Evolutionary conservation across 2,113 vertebrate genomes (phyloP).

Genomic region (Pogonocichla stellata): DNA sequence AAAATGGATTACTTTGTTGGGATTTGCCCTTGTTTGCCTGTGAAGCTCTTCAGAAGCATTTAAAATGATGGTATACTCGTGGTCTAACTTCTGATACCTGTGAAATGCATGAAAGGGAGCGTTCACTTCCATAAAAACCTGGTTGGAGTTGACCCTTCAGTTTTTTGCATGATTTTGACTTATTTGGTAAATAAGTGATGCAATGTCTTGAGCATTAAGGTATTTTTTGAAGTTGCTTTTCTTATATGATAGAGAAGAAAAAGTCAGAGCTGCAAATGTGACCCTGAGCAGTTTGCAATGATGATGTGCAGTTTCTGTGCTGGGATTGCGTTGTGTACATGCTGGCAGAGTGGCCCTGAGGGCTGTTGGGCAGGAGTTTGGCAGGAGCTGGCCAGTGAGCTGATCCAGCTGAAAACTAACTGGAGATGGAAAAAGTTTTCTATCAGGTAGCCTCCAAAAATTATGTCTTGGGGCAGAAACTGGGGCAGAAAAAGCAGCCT

Average conservation of each 20-base stretch:
- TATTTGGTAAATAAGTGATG: background rate
- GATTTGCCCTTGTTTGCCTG: background rate
- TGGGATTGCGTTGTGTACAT: fast-evolving
- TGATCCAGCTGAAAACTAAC: background rate
- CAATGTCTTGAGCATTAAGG: background rate
- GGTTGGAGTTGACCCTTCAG: background rate
- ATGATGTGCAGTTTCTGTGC: fast-evolving
- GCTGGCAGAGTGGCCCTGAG: background rate
- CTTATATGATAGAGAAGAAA: background rate
- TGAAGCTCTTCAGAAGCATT: background rate
- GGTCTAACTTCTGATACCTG: background rate
- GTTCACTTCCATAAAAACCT: fast-evolving
- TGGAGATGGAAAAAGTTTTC: background rate
- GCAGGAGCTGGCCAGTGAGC: background rate
- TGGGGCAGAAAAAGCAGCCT: background rate
- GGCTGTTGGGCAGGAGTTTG: background rate
- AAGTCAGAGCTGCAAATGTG: background rate
- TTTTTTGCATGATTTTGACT: background rate
- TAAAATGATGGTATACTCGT: background rate
- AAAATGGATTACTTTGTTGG: background rate
- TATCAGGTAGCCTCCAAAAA: background rate
- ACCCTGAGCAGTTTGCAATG: background rate
- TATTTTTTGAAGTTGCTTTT: background rate
- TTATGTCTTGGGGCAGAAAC: background rate
- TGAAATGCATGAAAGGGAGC: background rate